Percentiles rank a stretch among this genome's conserved stretches.
phyloP scores from a whole-genome alignment of 2,113 vertebrate species.

The Rhadina sibilatrix region DNA sequence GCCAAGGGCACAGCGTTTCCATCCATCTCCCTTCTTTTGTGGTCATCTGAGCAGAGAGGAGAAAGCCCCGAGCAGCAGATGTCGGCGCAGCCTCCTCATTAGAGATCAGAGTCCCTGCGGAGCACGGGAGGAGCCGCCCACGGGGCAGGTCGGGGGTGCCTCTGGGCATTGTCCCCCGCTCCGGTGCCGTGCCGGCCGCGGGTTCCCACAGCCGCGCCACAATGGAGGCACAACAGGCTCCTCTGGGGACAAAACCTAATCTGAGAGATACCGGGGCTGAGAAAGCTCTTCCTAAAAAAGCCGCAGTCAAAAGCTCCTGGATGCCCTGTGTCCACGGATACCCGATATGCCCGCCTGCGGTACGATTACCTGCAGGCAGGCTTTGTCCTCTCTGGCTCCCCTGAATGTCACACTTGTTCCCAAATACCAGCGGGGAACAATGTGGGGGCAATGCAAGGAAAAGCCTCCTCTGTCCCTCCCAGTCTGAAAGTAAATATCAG shows the following conservation, averaged over 20 bases:
- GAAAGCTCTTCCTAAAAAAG: constrained; percentile 72
- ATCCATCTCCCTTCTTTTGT: background rate
- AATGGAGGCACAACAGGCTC: constrained; percentile 66
- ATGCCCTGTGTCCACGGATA: constrained; percentile 58
- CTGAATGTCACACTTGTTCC: constrained; percentile 74
- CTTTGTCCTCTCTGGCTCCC: constrained; percentile 46
- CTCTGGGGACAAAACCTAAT: constrained; percentile 76
- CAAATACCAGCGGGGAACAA: constrained; percentile 52
- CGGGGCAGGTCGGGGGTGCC: background rate
- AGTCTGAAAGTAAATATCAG: constrained; percentile 39
- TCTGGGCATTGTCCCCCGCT: constrained; percentile 37
- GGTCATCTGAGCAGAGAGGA: background rate
- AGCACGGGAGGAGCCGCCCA: background rate
- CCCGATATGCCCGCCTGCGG: constrained; percentile 47
- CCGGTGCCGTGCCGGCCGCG: background rate
- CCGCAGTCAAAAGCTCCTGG: constrained; percentile 51
- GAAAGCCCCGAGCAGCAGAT: background rate
- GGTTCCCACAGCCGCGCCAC: constrained; percentile 70
- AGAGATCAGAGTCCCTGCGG: background rate
- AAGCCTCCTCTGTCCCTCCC: constrained; percentile 35
- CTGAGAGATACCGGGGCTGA: constrained; percentile 65
- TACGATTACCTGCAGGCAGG: constrained; percentile 42
- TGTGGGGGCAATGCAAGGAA: constrained; percentile 12
- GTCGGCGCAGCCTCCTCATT: background rate
- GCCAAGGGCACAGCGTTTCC: background rate